These are phyloP conservation scores for Eristalinus aeneus DNA, from an alignment of 2,888 invertebrate genomes.

Conservation along the genomic window DNA sequence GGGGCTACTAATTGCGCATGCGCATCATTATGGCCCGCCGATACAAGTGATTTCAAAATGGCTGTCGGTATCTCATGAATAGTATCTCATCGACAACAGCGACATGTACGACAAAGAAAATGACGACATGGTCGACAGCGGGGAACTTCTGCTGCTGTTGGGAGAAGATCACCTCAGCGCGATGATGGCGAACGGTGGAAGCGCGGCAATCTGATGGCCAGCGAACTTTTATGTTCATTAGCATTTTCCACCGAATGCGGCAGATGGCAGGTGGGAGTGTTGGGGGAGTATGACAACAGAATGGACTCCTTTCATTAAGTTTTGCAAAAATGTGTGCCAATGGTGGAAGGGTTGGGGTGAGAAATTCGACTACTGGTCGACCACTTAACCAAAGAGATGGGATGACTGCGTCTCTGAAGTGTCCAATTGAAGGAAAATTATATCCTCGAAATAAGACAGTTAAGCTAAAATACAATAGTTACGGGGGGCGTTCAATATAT, in stretches of 20 bases:
- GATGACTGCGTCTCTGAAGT: no score
- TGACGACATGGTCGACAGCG: neutral
- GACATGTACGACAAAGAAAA: slow-evolving; percentile 12
- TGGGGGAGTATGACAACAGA: no score
- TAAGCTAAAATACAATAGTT: no score
- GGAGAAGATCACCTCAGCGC: no score
- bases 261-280: slow-evolving; percentile 16
- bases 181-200: neutral
- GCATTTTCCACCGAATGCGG: slow-evolving; percentile 50
- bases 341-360: no score
- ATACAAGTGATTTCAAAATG: slow-evolving; percentile 38
- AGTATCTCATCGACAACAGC: slow-evolving; percentile 58
- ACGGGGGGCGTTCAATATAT: no score
- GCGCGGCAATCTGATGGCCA: slow-evolving; percentile 52
- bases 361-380: no score
- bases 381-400: no score
- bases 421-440: no score
- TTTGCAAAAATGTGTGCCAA: neutral
- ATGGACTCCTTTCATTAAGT: no score
- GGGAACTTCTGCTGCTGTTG: no score
- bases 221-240: slow-evolving; percentile 58
- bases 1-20: slow-evolving; percentile 67
- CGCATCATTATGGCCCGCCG: slow-evolving; percentile 61
- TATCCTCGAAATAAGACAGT: no score
- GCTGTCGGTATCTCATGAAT: slow-evolving; percentile 54